Percentiles rank a stretch among this genome's conserved stretches.
phyloP scores from a whole-genome alignment of 2,797 vertebrate species.

The Tympanoctomys barrerae region DNA sequence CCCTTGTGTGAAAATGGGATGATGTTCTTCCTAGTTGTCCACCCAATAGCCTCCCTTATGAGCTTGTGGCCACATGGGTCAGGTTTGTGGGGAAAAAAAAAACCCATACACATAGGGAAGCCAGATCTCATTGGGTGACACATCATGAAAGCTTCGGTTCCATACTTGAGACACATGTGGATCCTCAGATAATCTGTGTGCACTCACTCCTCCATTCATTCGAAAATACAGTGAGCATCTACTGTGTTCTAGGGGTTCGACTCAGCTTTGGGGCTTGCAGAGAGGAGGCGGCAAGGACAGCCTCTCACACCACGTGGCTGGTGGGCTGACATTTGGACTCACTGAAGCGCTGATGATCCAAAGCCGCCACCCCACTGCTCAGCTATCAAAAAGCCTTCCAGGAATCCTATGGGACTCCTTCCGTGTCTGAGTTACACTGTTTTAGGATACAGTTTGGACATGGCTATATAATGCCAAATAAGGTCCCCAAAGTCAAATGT shows the following conservation, averaged over 20 bases:
- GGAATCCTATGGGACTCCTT: background rate
- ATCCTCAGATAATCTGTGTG: background rate
- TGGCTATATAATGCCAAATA: background rate
- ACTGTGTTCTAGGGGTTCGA: background rate
- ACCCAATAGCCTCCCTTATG: background rate
- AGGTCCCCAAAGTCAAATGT: background rate
- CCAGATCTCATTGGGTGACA: conserved; percentile 16
- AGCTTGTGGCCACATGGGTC: background rate
- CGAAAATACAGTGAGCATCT: conserved; percentile 1
- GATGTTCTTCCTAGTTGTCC: background rate
- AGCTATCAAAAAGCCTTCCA: background rate
- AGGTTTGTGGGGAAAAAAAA: background rate
- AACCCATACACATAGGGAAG: background rate
- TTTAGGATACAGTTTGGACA: background rate
- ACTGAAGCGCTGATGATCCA: background rate
- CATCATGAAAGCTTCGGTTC: background rate
- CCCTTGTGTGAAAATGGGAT: background rate
- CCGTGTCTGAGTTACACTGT: background rate
- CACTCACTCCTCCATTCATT: background rate
- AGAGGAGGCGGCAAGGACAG: background rate
- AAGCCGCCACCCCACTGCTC: background rate
- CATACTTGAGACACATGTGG: background rate
- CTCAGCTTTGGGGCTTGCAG: background rate
- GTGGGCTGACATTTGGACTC: background rate
- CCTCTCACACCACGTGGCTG: background rate